phyloP scores from a whole-genome alignment of 2,888 invertebrate genomes.

The Acheta domesticus region DNA sequence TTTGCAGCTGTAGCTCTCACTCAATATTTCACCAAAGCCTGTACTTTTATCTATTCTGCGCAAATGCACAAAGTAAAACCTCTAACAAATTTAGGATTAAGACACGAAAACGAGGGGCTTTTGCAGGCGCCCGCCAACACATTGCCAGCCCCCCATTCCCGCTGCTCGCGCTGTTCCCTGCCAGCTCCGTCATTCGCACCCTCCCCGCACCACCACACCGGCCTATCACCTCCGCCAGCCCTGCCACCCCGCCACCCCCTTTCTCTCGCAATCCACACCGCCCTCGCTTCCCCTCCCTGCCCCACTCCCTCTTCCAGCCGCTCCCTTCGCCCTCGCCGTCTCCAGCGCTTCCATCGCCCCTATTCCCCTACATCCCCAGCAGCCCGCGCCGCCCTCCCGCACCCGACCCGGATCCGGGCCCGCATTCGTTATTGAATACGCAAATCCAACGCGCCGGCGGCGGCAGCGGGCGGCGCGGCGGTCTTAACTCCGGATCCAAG shows the following conservation, averaged over 20 bases:
- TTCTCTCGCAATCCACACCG: too few species aligned
- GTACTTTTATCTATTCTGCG: neutral
- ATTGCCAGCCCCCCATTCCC: neutral
- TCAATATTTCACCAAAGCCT: neutral
- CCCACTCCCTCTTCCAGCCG: too few species aligned
- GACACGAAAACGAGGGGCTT: neutral
- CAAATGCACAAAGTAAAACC: neutral
- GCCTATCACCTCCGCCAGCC: too few species aligned
- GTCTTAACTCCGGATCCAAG: neutral
- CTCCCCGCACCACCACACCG: too few species aligned
- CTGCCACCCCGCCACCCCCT: too few species aligned
- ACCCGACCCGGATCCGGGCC: neutral
- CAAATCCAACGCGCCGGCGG: neutral
- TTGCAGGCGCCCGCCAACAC: neutral
- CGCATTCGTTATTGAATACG: slow-evolving; percentile 18
- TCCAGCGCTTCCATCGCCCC: too few species aligned
- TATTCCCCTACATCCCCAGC: too few species aligned
- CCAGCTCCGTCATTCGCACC: too few species aligned
- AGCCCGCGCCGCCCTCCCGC: too few species aligned
- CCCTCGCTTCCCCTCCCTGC: too few species aligned
- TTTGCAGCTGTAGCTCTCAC: neutral
- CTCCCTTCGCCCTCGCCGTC: too few species aligned
- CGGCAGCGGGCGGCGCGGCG: neutral
- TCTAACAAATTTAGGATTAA: neutral
- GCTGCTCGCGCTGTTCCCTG: neutral